Percentiles rank a stretch among this genome's conserved stretches.
These are phyloP conservation scores for Cisticola juncidis DNA, from an alignment of 2,113 vertebrate species.

Conservation along the genomic window DNA sequence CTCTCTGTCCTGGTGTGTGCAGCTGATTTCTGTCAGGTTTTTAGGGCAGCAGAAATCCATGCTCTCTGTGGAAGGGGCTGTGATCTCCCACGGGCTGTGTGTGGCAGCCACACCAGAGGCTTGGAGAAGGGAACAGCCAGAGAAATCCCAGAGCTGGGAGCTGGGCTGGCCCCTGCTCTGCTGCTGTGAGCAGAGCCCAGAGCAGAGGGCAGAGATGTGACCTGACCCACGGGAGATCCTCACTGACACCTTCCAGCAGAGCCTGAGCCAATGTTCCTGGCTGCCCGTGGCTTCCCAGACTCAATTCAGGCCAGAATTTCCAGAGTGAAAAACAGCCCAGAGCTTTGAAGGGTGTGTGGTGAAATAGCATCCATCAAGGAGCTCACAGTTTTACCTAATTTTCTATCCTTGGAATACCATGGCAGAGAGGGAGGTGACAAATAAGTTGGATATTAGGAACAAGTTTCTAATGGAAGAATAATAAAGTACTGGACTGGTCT, in stretches of 20 bases:
- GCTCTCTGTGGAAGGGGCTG: neutral
- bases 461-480: neutral
- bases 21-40: neutral
- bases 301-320: neutral
- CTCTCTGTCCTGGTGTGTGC: neutral
- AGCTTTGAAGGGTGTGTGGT: neutral
- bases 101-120: neutral
- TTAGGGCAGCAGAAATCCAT: neutral
- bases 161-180: neutral
- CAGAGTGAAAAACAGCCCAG: neutral
- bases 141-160: neutral
- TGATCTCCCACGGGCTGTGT: neutral
- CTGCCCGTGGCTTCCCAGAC: neutral
- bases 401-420: neutral
- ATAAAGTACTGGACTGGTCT: neutral
- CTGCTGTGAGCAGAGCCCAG: neutral
- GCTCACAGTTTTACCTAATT: neutral
- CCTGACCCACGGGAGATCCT: accelerated
- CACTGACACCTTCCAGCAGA: neutral
- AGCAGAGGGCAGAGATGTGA: neutral
- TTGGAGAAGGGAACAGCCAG: neutral
- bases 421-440: neutral
- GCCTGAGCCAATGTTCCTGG: neutral
- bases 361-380: neutral
- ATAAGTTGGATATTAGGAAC: neutral